Conservation (phyloP, 2,888 invertebrate genomes). For the Heliconius ismenius region DNA sequence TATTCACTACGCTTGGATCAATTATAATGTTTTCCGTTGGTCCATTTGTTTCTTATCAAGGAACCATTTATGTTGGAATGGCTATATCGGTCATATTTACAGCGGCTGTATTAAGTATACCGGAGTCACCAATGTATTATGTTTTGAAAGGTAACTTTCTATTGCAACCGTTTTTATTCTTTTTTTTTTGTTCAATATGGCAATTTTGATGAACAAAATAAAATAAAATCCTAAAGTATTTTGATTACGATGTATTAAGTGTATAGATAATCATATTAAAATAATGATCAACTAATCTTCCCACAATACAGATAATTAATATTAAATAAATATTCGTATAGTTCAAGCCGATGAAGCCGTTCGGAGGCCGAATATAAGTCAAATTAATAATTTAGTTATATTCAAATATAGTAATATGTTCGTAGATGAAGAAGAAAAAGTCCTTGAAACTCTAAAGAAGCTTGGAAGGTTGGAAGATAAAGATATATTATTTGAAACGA, state of each 20-base stretch:
- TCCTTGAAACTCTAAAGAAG: slow-evolving; percentile 43
- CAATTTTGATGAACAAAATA: too few relatives aligned
- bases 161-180: neutral
- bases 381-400: too few relatives aligned
- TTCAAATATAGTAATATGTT: slow-evolving; percentile 25
- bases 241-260: too few relatives aligned
- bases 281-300: too few relatives aligned
- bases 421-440: slow-evolving; percentile 51
- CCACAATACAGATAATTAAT: too few relatives aligned
- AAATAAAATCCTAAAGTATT: too few relatives aligned
- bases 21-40: slow-evolving; percentile 50
- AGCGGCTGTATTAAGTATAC: slow-evolving; percentile 47
- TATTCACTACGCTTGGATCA: slow-evolving; percentile 50
- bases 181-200: neutral
- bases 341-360: too few relatives aligned
- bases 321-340: too few relatives aligned
- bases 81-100: slow-evolving; percentile 45
- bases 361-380: too few relatives aligned
- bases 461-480: slow-evolving; percentile 56
- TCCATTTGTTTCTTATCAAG: slow-evolving; percentile 50
- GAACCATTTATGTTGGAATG: slow-evolving; percentile 48
- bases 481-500: slow-evolving; percentile 46
- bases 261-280: too few relatives aligned
- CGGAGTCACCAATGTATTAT: slow-evolving; percentile 57
- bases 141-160: slow-evolving; percentile 52